These are phyloP conservation scores for Lepidotrigona ventralis DNA, from an alignment of 1,140 invertebrate species.

Conservation along the genomic window DNA sequence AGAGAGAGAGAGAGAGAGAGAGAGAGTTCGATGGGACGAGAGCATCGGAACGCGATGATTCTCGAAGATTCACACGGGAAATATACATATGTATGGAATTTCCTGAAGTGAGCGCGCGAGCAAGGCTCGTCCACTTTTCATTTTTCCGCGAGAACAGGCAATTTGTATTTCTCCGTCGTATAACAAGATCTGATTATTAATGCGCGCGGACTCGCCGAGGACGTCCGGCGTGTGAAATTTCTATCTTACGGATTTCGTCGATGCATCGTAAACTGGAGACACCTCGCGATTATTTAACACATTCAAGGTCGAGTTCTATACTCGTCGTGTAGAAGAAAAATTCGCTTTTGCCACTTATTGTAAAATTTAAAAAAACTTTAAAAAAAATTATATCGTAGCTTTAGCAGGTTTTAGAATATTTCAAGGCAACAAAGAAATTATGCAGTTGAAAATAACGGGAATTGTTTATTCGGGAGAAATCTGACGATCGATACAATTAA, in stretches of 20 bases:
- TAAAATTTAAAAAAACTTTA: no score
- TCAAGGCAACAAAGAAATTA: no score
- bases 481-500: no score
- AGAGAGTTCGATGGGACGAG: not conserved
- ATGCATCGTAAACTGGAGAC: not conserved
- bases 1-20: not conserved
- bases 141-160: not conserved
- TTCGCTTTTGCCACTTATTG: no score
- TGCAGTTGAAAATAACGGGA: no score
- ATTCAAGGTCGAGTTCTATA: no score
- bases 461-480: no score
- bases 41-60: slow-evolving; percentile 20
- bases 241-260: not conserved
- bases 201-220: not conserved
- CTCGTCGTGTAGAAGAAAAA: no score
- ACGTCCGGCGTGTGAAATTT: not conserved
- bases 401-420: no score
- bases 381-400: no score
- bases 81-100: slow-evolving; percentile 8
- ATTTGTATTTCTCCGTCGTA: not conserved
- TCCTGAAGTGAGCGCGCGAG: not conserved
- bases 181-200: slow-evolving; percentile 6
- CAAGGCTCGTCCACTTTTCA: slow-evolving; percentile 6
- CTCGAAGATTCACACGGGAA: slow-evolving; percentile 23
- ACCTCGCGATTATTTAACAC: not conserved